Conservation (phyloP, 1,140 invertebrate species). For the Euura saliciscinereae region DNA sequence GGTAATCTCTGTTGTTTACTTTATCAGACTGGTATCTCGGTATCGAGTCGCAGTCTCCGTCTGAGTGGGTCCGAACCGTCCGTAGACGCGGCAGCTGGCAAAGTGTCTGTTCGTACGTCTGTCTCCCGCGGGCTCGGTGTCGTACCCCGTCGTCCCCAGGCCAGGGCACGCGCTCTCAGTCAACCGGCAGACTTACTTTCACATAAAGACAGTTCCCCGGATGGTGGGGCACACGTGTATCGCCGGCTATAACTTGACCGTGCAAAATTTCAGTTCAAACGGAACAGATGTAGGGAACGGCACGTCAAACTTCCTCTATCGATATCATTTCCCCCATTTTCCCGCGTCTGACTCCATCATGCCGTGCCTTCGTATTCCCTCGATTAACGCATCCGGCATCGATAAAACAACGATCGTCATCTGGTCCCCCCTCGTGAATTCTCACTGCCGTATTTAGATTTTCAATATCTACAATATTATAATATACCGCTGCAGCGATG, state of each 20-base stretch:
- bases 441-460: too few relatives aligned
- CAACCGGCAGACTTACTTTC: constrained; percentile 54
- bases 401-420: too few relatives aligned
- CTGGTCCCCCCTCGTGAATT: too few relatives aligned
- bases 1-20: constrained; percentile 20
- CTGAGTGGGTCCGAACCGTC: constrained; percentile 25
- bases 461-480: too few relatives aligned
- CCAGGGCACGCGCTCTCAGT: constrained; percentile 50
- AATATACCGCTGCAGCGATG: too few relatives aligned
- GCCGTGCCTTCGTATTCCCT: too few relatives aligned
- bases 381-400: too few relatives aligned
- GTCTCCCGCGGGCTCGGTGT: constrained; percentile 32
- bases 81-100: constrained; percentile 38
- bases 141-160: constrained; percentile 22
- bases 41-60: background rate
- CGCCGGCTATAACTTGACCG: background rate
- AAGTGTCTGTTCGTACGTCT: constrained; percentile 42
- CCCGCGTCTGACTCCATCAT: too few relatives aligned
- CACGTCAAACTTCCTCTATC: too few relatives aligned
- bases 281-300: background rate
- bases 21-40: constrained; percentile 3
- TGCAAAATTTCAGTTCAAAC: background rate
- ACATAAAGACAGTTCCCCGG: constrained; percentile 27
- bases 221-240: background rate
- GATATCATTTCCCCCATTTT: too few relatives aligned